Evolutionary conservation across 2,888 invertebrate species (phyloP), one percentile per base, ranked within the genome.

Genomic region (Sericinus montela): DNA sequence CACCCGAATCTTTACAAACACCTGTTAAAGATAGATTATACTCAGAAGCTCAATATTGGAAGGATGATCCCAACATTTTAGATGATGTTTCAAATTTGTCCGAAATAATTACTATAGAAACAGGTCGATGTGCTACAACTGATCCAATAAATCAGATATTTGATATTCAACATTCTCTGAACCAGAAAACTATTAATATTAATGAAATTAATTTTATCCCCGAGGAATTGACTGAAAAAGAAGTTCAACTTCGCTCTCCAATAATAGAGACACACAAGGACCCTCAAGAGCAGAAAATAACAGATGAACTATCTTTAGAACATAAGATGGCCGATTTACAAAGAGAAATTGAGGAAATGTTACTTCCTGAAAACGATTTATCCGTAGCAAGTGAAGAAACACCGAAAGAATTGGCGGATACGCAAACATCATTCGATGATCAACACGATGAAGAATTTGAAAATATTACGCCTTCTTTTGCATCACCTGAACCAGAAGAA

Each of bases 271-370:
- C 10, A 34, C 48, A 46, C 6, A 29, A 8, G 23, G 37, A 38
- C 32, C 35, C 23, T 5, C 36, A 48, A 32, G 58, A 61, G 44
- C 57, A 65, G 46, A 73, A 69, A 51, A 71, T 81, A 50, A 68
- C 74, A 15, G 84, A 80, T 48, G 85, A 87, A 56, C 75, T 78
- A 51, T 85, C 85, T 1, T 73, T 87, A 44, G 88, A 87, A 62
- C 75, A 73, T 59, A 83, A 88, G 76, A 86, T 88, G 80, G 88
- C 87, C 37, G 87, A 85, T 55, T 69, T 88, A 45, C 87, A 86
- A 67, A 72, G 83, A 60, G 88, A 88, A 75, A 88, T 88, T 32
- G 88, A 89, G 56, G 87, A 88, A 72, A 80, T 87, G 80, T 58
- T 88, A 28, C 58, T 80, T 23, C 88, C 88, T 32, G 86, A 86